These are phyloP conservation scores for Diarsia mendica DNA, from an alignment of 2,888 invertebrate genomes.

Conservation along the genomic window DNA sequence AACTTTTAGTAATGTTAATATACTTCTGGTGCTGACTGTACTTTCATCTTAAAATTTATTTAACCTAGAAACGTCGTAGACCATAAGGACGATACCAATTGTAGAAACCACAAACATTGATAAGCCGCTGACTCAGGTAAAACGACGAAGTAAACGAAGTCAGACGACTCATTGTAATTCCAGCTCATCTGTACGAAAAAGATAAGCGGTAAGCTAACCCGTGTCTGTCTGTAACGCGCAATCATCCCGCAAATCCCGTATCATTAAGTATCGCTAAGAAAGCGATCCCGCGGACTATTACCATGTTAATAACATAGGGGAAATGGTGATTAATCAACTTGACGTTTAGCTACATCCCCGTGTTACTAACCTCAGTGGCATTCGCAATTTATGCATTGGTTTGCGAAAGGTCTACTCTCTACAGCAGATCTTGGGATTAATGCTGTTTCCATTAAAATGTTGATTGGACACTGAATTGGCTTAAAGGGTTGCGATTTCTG, in stretches of 20 bases:
- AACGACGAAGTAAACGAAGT: background rate
- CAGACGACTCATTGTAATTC: constrained; percentile 43
- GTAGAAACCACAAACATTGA: background rate
- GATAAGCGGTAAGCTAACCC: constrained; percentile 78
- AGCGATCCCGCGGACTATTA: constrained; percentile 89
- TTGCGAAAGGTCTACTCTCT: constrained; percentile 76
- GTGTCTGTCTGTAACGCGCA: constrained; percentile 75
- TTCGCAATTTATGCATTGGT: constrained; percentile 88
- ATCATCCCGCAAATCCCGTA: constrained; percentile 88
- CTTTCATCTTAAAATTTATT: background rate
- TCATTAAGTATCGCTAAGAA: constrained; percentile 90
- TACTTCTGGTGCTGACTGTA: too few relatives aligned
- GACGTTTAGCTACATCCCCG: constrained; percentile 82
- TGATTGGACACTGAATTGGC: constrained; percentile 55
- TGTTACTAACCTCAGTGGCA: constrained; percentile 80
- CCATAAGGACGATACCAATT: background rate
- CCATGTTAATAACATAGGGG: constrained; percentile 90
- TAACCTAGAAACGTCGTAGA: background rate
- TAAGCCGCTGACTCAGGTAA: constrained; percentile 25
- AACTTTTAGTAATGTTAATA: too few relatives aligned
- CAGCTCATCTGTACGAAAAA: constrained; percentile 75
- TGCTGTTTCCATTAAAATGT: constrained; percentile 63
- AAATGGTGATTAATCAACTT: constrained; percentile 88
- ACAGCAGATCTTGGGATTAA: constrained; percentile 71
- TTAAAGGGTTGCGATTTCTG: constrained; percentile 51